A percentile compares a stretch with the other conserved stretches of the same genome.
phyloP scores from a whole-genome alignment of 53 echinoderm and acorn worm genomes.

The Echinarachnius parma region DNA sequence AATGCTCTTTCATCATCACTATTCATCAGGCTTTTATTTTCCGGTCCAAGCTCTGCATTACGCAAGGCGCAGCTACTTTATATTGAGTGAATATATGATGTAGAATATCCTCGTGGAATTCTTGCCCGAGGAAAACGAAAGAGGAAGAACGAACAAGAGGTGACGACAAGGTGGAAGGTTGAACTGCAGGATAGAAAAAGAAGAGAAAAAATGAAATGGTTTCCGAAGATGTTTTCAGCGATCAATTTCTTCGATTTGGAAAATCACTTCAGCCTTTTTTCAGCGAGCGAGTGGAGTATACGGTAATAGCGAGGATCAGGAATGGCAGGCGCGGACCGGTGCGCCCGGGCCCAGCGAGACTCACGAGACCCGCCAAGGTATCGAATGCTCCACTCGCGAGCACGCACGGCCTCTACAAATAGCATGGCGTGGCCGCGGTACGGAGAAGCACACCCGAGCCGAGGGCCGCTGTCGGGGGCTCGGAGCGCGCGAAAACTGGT shows the following conservation, averaged over 20 bases:
- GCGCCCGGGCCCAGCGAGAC: too few relatives aligned
- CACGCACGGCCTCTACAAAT: constrained; percentile 45
- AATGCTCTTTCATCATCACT: too few relatives aligned
- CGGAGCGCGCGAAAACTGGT: constrained; percentile 46
- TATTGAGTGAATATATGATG: too few relatives aligned
- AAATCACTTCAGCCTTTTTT: too few relatives aligned
- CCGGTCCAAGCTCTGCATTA: constrained; percentile 16
- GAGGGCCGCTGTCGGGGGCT: too few relatives aligned
- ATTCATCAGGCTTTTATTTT: constrained; percentile 17
- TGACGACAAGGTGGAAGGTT: too few relatives aligned
- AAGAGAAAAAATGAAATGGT: too few relatives aligned
- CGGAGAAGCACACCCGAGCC: constrained; percentile 10
- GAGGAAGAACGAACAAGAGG: too few relatives aligned
- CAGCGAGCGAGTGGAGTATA: too few relatives aligned
- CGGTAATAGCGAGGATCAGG: constrained; percentile 25
- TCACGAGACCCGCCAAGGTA: constrained; percentile 30
- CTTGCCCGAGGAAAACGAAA: constrained; percentile 29
- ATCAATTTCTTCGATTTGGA: constrained; percentile 46
- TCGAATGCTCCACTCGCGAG: constrained; percentile 43
- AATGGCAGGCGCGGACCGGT: constrained; percentile 26
- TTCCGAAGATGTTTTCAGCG: constrained; percentile 50
- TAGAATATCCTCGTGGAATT: constrained; percentile 44
- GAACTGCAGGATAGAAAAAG: too few relatives aligned
- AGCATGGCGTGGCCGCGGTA: constrained; percentile 36
- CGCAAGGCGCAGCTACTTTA: constrained; percentile 29